phyloP scores from a whole-genome alignment of 1,140 invertebrate species.

The Zaprionus vittiger region DNA sequence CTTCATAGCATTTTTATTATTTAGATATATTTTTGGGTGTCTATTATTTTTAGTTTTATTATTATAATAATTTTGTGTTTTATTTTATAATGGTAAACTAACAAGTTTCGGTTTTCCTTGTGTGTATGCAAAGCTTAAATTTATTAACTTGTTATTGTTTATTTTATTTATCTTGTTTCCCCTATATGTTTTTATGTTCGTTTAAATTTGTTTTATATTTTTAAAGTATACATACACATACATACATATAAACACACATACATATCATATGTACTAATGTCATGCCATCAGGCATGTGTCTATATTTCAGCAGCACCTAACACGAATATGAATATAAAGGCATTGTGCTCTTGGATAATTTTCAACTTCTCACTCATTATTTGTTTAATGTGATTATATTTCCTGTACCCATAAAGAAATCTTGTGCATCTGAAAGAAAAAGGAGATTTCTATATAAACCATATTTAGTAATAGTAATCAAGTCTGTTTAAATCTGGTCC shows the following conservation, averaged over 20 bases:
- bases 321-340: slow-evolving; percentile 15
- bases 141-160: neutral
- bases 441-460: neutral
- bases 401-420: slow-evolving; percentile 20
- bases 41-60: neutral
- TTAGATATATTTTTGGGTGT: neutral
- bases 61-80: neutral
- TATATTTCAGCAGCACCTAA: slow-evolving; percentile 22
- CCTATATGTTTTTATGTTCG: slow-evolving; percentile 18
- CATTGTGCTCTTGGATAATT: slow-evolving; percentile 22
- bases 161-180: neutral
- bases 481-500: neutral
- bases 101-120: neutral
- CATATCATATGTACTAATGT: slow-evolving; percentile 15
- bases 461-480: neutral
- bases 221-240: neutral
- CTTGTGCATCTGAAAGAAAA: neutral
- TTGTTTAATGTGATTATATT: slow-evolving; percentile 20
- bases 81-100: neutral
- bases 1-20: neutral
- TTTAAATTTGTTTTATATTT: neutral
- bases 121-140: neutral
- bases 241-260: slow-evolving; percentile 13
- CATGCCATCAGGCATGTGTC: slow-evolving; percentile 4
- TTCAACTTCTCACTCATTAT: slow-evolving; percentile 24